Conservation (phyloP, 2,888 invertebrate genomes). For the Lasioglossum vierecki region DNA sequence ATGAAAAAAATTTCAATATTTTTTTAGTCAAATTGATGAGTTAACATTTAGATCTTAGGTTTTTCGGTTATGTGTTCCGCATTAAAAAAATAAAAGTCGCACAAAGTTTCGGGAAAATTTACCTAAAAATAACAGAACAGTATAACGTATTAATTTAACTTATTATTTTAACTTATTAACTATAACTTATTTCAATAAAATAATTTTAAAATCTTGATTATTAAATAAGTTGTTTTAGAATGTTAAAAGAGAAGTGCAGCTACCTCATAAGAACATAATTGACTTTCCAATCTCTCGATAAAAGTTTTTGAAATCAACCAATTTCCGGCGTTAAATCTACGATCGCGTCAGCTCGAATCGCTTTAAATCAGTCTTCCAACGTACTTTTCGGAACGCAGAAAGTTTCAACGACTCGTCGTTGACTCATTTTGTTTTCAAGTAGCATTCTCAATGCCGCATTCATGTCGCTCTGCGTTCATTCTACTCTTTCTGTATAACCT, state of each 20-base stretch:
- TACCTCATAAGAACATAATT: not conserved
- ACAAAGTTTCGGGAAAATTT: no score
- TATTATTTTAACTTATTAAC: no score
- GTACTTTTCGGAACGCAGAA: not conserved
- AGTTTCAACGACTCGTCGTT: not conserved
- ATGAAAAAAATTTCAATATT: no score
- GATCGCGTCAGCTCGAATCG: not conserved
- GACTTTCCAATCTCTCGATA: not conserved
- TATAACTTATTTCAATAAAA: no score
- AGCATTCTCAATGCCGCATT: not conserved
- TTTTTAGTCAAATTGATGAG: no score
- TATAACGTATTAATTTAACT: no score
- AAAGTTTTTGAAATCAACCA: not conserved
- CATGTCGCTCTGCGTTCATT: not conserved
- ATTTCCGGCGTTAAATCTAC: not conserved
- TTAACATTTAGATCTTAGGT: no score
- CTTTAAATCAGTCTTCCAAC: not conserved
- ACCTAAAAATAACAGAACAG: no score
- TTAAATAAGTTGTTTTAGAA: not conserved
- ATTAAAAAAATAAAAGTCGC: no score
- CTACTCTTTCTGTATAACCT: not conserved
- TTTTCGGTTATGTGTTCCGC: no score
- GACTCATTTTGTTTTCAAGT: not conserved
- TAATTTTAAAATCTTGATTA: not conserved
- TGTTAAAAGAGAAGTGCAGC: not conserved